Evolutionary conservation across 2,888 invertebrate species (phyloP).

Genomic region (Cheilosia vulpina): DNA sequence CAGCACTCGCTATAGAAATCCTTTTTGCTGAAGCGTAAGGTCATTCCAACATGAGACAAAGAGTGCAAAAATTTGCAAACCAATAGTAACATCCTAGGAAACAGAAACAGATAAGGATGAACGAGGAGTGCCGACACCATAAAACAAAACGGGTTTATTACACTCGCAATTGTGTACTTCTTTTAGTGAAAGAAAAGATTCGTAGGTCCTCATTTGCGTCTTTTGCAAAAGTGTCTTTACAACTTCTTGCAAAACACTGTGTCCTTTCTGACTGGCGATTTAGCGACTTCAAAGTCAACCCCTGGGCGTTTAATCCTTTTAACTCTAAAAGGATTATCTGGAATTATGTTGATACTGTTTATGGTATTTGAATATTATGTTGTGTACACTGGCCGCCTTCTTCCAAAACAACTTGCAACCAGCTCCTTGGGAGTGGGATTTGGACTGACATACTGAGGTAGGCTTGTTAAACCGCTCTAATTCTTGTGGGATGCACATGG

Average conservation of each 20-base stretch:
- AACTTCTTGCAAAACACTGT: conserved; percentile 27
- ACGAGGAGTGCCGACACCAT: conserved; percentile 43
- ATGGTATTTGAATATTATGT: conserved; percentile 49
- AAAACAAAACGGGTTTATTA: conserved; percentile 44
- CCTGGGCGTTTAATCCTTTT: conserved; percentile 77
- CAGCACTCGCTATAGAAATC: neutral
- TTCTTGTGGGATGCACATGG: conserved; percentile 27
- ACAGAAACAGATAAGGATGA: neutral
- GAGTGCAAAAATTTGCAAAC: conserved; percentile 62
- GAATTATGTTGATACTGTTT: conserved; percentile 80
- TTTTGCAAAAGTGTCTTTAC: conserved; percentile 26
- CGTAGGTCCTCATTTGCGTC: conserved; percentile 7
- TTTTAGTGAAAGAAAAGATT: conserved; percentile 25
- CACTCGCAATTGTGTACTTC: neutral
- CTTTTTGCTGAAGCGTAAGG: conserved; percentile 20
- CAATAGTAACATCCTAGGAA: neutral
- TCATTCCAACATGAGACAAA: conserved; percentile 1
- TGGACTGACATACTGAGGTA: conserved; percentile 6
- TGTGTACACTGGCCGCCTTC: conserved; percentile 54
- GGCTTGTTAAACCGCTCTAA: conserved; percentile 47
- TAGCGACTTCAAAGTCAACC: conserved; percentile 41
- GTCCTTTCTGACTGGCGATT: neutral
- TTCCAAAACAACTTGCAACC: conserved; percentile 49
- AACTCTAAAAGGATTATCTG: conserved; percentile 80
- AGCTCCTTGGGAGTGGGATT: conserved; percentile 5